A percentile compares a stretch with the other conserved stretches of the same genome.
Evolutionary conservation across 2,797 vertebrate genomes (phyloP).

Genomic region (Taenioides sp.): DNA sequence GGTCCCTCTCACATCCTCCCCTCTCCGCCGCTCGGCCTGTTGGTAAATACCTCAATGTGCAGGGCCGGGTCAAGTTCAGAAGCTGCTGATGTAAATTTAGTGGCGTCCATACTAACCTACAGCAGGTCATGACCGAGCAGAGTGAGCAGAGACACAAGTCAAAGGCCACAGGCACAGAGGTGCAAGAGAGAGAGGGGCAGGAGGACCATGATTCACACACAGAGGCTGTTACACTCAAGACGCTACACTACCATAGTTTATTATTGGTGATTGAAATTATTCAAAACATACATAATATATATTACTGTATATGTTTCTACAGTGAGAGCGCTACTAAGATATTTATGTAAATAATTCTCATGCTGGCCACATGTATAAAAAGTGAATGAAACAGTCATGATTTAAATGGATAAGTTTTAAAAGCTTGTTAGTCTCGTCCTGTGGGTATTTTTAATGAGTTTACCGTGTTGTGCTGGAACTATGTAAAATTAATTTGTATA

Average conservation of each 20-base stretch:
- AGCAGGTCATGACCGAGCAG: slow-evolving; percentile 12
- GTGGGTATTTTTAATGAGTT: neutral
- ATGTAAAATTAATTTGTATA: neutral
- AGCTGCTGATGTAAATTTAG: slow-evolving; percentile 42
- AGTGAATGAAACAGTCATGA: no score
- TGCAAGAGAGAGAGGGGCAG: neutral
- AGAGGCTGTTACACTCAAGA: neutral
- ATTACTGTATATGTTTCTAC: no score
- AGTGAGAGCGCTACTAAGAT: neutral
- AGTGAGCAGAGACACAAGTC: slow-evolving; percentile 6
- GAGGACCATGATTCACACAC: neutral
- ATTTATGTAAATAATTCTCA: neutral
- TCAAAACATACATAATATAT: neutral
- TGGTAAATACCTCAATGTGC: slow-evolving; percentile 63
- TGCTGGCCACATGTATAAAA: neutral
- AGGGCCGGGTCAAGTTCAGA: slow-evolving; percentile 22
- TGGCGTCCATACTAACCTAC: slow-evolving; percentile 3
- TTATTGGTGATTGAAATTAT: neutral
- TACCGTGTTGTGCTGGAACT: neutral
- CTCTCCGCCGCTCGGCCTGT: slow-evolving; percentile 32
- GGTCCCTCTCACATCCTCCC: slow-evolving; percentile 50
- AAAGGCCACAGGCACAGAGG: neutral
- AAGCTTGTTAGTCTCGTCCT: no score
- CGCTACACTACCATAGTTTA: neutral
- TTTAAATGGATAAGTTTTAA: no score